A percentile compares a stretch with the other conserved stretches of the same genome.
Evolutionary conservation across 2,113 vertebrate genomes (phyloP).

Genomic region (Sceloporus undulatus): DNA sequence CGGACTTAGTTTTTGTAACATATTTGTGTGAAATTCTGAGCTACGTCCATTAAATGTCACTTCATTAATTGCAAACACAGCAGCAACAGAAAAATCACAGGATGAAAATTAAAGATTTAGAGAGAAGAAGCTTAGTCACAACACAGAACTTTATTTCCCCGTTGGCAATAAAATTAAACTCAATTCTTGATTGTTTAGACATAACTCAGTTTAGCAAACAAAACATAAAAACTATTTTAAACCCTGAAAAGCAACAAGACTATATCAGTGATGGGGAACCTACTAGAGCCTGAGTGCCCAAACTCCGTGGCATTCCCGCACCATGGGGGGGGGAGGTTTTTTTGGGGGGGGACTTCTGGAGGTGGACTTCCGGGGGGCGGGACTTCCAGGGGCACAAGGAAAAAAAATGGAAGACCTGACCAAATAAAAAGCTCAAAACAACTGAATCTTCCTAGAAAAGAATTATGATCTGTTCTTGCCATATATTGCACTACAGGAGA

Average conservation of each 20-base stretch:
- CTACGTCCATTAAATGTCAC: conserved; percentile 3
- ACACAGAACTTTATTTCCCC: neutral
- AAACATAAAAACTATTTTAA: neutral
- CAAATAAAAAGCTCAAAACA: too few species aligned
- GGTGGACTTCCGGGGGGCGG: too few species aligned
- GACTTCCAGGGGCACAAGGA: too few species aligned
- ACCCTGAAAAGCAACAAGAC: neutral
- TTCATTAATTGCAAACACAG: conserved; percentile 16
- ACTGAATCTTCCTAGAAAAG: too few species aligned
- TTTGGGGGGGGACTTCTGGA: too few species aligned
- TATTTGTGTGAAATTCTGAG: neutral
- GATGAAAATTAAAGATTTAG: neutral
- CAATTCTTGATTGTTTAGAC: neutral
- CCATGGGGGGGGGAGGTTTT: too few species aligned
- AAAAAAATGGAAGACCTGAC: too few species aligned
- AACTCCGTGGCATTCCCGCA: too few species aligned
- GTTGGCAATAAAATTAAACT: conserved; percentile 30
- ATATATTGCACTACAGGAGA: too few species aligned
- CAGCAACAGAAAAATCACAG: neutral
- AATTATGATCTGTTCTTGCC: too few species aligned
- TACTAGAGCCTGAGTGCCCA: too few species aligned
- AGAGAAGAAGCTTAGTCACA: conserved; percentile 11
- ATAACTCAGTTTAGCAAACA: neutral
- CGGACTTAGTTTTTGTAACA: neutral
- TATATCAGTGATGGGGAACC: too few species aligned